phyloP scores from a whole-genome alignment of 2,113 vertebrate genomes.

The Sisor rabdophorus region DNA sequence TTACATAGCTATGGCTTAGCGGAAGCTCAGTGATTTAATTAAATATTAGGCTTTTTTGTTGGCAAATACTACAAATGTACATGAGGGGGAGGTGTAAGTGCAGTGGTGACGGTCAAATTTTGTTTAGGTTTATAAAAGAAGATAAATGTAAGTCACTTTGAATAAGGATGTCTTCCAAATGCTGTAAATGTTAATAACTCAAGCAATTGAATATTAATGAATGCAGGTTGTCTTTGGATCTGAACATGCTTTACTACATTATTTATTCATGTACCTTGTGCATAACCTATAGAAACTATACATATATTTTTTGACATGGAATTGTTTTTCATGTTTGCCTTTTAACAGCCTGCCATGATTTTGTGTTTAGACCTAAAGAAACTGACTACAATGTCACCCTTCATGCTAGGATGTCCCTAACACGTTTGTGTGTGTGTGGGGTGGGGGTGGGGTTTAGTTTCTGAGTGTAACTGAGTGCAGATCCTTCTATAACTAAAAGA shows the following conservation, averaged over 20 bases:
- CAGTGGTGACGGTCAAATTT: too few species aligned
- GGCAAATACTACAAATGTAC: too few species aligned
- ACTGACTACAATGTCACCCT: constrained; percentile 59
- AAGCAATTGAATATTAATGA: not conserved
- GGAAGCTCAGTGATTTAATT: too few species aligned
- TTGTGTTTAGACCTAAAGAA: constrained; percentile 30
- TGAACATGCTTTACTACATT: constrained; percentile 5
- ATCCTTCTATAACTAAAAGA: constrained; percentile 52
- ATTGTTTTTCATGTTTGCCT: not conserved
- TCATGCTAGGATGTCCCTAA: constrained; percentile 46
- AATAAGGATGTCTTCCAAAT: too few species aligned
- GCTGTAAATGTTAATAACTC: too few species aligned
- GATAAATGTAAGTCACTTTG: too few species aligned
- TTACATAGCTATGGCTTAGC: not conserved
- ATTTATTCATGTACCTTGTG: not conserved
- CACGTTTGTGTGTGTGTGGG: constrained; percentile 34
- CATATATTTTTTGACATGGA: not conserved
- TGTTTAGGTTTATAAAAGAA: too few species aligned
- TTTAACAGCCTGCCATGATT: not conserved
- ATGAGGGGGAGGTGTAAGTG: too few species aligned
- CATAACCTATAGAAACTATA: not conserved
- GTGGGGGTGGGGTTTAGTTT: constrained; percentile 52
- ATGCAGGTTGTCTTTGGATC: constrained; percentile 12
- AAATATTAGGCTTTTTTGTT: too few species aligned
- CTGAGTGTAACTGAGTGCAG: constrained; percentile 56